A percentile compares a stretch with the other conserved stretches of the same genome.
These are phyloP conservation scores for Suillia variegata DNA, from an alignment of 2,888 invertebrate species.

Conservation along the genomic window DNA sequence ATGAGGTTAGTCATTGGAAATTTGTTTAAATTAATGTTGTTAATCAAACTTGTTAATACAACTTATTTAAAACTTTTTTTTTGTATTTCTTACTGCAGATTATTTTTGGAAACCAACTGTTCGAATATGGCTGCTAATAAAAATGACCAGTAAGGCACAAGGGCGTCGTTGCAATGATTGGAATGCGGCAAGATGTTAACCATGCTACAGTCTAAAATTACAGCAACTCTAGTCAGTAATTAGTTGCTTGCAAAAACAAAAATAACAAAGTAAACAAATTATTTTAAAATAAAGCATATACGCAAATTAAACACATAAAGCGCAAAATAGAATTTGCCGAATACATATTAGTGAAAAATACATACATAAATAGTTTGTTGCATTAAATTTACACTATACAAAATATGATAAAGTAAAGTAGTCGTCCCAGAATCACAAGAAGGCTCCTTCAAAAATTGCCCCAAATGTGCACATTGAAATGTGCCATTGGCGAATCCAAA, in stretches of 20 bases:
- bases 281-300: not conserved
- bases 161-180: no score
- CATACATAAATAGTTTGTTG: not conserved
- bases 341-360: not conserved
- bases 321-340: not conserved
- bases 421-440: no score
- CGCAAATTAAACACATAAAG: not conserved
- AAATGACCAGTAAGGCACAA: not conserved
- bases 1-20: constrained; percentile 16
- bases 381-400: not conserved
- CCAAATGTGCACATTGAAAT: no score
- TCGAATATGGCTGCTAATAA: not conserved
- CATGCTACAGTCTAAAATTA: constrained; percentile 13
- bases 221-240: constrained; percentile 57
- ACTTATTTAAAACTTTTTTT: not conserved
- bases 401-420: no score
- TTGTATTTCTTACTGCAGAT: constrained; percentile 26
- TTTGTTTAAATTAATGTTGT: no score
- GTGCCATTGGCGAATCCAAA: no score
- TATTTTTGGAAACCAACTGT: constrained; percentile 21
- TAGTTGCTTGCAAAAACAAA: constrained; percentile 36
- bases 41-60: no score
- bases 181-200: no score
- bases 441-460: no score
- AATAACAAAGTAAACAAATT: not conserved